These are phyloP conservation scores for Halcyon smyrnensis DNA, from an alignment of 2,797 vertebrate species.

Conservation along the genomic window DNA sequence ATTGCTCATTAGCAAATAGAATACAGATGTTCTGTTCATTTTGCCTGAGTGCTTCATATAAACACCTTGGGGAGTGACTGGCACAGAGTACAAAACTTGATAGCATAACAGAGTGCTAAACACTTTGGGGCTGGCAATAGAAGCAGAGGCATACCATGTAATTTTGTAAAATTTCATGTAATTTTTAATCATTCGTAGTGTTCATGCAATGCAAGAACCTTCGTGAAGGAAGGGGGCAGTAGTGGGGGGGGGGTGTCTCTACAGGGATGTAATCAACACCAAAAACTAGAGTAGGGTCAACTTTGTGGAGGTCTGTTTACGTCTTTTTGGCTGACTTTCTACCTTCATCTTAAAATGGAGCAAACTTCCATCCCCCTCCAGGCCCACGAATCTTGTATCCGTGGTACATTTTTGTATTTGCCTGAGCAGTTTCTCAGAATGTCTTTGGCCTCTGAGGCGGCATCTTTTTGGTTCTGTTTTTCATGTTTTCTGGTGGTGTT, in stretches of 20 bases:
- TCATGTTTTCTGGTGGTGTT: background rate
- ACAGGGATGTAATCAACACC: background rate
- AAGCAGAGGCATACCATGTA: background rate
- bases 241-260: background rate
- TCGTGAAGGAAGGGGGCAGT: background rate
- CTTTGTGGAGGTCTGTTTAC: background rate
- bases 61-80: constrained; percentile 73
- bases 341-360: background rate
- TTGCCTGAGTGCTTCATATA: constrained; percentile 75
- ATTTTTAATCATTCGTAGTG: constrained; percentile 13
- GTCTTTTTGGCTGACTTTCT: background rate
- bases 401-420: background rate
- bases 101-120: background rate
- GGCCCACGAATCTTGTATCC: rapidly evolving
- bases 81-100: constrained; percentile 55
- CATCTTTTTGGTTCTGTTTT: background rate
- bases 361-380: background rate
- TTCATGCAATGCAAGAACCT: background rate
- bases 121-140: background rate
- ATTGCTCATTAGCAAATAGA: constrained; percentile 85
- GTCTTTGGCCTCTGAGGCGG: background rate
- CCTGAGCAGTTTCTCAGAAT: background rate
- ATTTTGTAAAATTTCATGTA: constrained; percentile 42
- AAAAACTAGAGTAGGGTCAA: background rate
- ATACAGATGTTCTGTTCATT: constrained; percentile 79